Conservation (phyloP, 2,113 vertebrate genomes). For the Sapajus apella region DNA sequence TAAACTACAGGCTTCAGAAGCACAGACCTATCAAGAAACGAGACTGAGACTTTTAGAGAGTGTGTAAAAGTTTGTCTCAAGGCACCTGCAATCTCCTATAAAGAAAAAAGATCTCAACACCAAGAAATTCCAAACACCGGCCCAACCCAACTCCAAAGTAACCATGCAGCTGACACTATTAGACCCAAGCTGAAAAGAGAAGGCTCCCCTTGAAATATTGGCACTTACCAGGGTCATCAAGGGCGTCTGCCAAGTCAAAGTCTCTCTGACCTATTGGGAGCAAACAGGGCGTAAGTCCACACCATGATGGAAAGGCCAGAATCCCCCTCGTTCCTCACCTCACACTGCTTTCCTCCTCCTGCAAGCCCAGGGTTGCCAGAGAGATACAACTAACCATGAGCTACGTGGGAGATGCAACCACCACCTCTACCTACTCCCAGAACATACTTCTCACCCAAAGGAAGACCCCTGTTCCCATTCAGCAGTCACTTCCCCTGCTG, state of each 20-base stretch:
- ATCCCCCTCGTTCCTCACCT: no score
- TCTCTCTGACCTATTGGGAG: conserved; percentile 75
- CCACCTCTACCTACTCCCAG: neutral
- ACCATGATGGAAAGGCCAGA: no score
- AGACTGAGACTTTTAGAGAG: no score
- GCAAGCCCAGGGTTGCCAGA: no score
- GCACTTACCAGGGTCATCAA: conserved; percentile 78
- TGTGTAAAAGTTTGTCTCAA: neutral
- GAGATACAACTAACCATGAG: no score
- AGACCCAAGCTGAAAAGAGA: no score
- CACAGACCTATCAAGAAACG: neutral
- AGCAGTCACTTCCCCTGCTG: neutral
- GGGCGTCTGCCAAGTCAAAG: conserved; percentile 83
- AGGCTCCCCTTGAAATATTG: accelerated
- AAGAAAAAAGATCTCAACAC: no score
- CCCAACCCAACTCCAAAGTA: accelerated
- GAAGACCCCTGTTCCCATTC: neutral
- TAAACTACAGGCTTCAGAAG: no score
- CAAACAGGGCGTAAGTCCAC: neutral
- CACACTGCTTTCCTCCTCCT: no score
- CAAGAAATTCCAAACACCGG: neutral
- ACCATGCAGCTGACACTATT: accelerated
- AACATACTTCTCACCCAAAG: neutral
- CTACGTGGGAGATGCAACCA: no score
- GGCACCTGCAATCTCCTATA: accelerated